These are phyloP conservation scores for Dendroctonus ponderosae DNA, from an alignment of 1,140 invertebrate species.

Conservation along the genomic window DNA sequence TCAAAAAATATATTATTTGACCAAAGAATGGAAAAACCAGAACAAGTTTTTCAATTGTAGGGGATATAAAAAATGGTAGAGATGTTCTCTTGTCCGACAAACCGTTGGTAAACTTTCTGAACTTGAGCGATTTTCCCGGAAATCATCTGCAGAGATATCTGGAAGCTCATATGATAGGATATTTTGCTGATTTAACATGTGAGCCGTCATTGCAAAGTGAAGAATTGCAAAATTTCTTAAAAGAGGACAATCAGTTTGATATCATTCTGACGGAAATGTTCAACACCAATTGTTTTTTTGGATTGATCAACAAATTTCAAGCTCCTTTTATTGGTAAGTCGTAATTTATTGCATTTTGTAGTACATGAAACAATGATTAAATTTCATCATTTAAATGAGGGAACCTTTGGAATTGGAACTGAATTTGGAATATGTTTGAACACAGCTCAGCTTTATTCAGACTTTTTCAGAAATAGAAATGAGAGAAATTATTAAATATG, in stretches of 20 bases:
- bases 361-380: not conserved
- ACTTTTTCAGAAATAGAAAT: no score
- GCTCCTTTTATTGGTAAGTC: conserved; percentile 59
- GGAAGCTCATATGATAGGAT: conserved; percentile 4
- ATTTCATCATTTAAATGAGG: no score
- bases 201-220: conserved; percentile 52
- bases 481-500: no score
- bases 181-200: conserved; percentile 48
- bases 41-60: conserved; percentile 11
- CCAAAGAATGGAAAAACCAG: no score
- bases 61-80: conserved; percentile 35
- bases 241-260: conserved; percentile 56
- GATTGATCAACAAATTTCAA: conserved; percentile 60
- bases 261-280: conserved; percentile 66
- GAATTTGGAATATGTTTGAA: no score
- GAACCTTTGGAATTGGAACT: no score
- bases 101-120: conserved; percentile 55
- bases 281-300: conserved; percentile 66
- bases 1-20: no score
- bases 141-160: conserved; percentile 43
- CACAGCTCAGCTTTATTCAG: no score
- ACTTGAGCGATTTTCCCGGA: conserved; percentile 11
- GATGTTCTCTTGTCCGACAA: conserved; percentile 53
- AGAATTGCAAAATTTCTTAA: conserved; percentile 54
- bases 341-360: no score